Percentiles rank a stretch among this genome's conserved stretches.
phyloP scores from a whole-genome alignment of 1,140 invertebrate genomes.

The Scylla paramamosain region DNA sequence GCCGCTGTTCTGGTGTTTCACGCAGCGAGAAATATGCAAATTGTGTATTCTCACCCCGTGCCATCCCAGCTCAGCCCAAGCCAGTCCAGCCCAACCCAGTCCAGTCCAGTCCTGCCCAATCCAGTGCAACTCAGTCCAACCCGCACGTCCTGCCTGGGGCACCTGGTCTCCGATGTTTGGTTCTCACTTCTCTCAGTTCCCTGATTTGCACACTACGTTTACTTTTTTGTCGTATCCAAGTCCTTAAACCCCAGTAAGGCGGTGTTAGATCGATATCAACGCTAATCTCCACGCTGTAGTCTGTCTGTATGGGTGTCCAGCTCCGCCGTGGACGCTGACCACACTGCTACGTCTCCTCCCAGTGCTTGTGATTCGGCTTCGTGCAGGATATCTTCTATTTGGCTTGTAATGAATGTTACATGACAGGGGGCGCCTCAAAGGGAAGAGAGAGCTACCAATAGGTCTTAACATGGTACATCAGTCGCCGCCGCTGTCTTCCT shows the following conservation, averaged over 20 bases:
- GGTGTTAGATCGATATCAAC: constrained; percentile 20
- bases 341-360: background rate
- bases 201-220: background rate
- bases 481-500: too few relatives aligned
- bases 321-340: background rate
- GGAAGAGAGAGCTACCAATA: too few relatives aligned
- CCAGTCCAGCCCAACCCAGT: too few relatives aligned
- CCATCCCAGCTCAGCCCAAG: background rate
- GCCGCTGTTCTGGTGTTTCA: background rate
- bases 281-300: background rate
- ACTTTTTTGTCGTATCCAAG: background rate
- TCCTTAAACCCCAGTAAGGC: constrained; percentile 28
- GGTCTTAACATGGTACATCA: too few relatives aligned
- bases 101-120: too few relatives aligned
- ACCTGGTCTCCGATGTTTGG: background rate
- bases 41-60: background rate
- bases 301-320: background rate
- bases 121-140: background rate
- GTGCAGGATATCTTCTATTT: too few relatives aligned
- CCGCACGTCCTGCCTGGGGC: background rate
- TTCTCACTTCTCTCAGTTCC: background rate
- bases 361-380: background rate
- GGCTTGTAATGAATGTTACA: too few relatives aligned
- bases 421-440: too few relatives aligned
- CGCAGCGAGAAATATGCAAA: background rate